Conservation (phyloP, 1,140 invertebrate species). For the Cydia amplana region DNA sequence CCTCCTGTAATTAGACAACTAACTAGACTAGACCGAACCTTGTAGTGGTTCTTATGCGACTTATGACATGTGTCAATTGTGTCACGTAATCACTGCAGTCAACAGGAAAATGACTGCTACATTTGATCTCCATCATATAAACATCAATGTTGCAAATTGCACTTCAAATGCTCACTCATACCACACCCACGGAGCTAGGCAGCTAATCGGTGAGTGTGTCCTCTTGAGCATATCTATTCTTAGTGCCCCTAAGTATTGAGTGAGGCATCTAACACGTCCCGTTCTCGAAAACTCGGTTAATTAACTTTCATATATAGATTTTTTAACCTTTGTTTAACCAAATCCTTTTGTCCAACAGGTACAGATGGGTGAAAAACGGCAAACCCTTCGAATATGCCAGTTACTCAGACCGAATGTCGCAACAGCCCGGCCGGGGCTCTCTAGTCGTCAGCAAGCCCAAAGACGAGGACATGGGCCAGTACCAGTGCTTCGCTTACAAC, state of each 20-base stretch:
- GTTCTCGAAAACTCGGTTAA: not conserved
- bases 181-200: not conserved
- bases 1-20: too few relatives aligned
- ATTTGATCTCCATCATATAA: too few relatives aligned
- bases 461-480: constrained; percentile 96
- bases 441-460: constrained; percentile 92
- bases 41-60: too few relatives aligned
- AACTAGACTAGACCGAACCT: too few relatives aligned
- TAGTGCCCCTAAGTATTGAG: not conserved
- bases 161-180: not conserved
- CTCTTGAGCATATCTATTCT: not conserved
- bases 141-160: constrained; percentile 1
- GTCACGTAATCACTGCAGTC: not conserved
- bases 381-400: constrained; percentile 93
- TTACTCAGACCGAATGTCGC: constrained; percentile 95
- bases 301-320: not conserved
- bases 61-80: too few relatives aligned
- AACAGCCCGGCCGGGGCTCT: constrained; percentile 94
- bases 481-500: constrained; percentile 98
- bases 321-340: constrained; percentile 27
- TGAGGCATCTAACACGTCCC: not conserved
- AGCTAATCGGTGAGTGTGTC: not conserved
- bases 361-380: constrained; percentile 98
- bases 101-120: not conserved
- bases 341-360: constrained; percentile 81